These are phyloP conservation scores for Diaprepes abbreviatus DNA, from an alignment of 2,888 invertebrate genomes.

Conservation along the genomic window DNA sequence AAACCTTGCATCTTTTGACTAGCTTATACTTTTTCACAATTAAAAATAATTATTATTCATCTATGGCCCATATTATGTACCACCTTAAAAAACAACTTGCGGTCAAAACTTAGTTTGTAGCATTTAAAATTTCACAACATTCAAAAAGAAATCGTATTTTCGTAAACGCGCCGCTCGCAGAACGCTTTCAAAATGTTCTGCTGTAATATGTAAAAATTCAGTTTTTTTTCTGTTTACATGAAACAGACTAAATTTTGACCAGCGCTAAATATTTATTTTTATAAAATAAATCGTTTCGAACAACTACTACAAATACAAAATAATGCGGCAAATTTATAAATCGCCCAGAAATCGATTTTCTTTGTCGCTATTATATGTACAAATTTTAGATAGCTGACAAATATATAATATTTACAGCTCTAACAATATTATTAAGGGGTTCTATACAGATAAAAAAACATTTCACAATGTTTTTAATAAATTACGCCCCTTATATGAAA, in stretches of 20 bases:
- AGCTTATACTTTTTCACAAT: conserved; percentile 65
- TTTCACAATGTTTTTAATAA: conserved; percentile 4
- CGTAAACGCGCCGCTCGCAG: no score
- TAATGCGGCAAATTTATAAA: conserved; percentile 22
- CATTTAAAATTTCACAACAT: no score
- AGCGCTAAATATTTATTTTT: conserved; percentile 43
- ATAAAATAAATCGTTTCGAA: conserved; percentile 22
- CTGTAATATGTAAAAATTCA: no score
- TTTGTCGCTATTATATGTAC: conserved; percentile 16
- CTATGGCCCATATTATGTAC: conserved; percentile 47
- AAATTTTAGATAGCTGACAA: conserved; percentile 59
- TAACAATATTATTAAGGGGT: conserved; percentile 14
- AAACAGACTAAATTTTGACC: conserved; percentile 53
- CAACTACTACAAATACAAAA: conserved; percentile 25
- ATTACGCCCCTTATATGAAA: conserved; percentile 1
- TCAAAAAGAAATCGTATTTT: no score
- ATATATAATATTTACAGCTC: conserved; percentile 67
- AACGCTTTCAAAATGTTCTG: no score
- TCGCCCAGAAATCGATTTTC: conserved; percentile 10
- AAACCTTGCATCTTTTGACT: conserved; percentile 62
- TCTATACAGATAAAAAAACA: not conserved
- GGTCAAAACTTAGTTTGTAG: conserved; percentile 17
- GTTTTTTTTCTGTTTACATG: no score
- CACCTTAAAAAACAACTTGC: conserved; percentile 25
- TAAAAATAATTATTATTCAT: conserved; percentile 54